Percentiles rank a stretch among this genome's conserved stretches.
Conservation (phyloP, 2,113 vertebrate species). For the Otocyon megalotis region DNA sequence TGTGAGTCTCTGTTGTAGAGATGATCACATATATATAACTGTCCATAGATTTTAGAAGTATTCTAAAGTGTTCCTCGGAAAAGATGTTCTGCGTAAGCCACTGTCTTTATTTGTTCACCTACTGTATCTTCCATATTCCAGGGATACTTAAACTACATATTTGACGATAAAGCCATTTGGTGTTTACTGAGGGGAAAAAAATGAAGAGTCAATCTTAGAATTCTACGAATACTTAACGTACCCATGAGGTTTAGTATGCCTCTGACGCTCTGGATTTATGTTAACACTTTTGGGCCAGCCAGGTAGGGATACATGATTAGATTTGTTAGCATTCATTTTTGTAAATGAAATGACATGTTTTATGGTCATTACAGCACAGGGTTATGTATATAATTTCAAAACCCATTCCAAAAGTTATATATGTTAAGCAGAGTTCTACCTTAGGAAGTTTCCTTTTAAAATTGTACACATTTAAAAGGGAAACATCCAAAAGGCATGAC, state of each 20-base stretch:
- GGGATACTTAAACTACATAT: neutral
- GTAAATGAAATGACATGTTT: neutral
- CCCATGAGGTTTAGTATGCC: neutral
- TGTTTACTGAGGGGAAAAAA: neutral
- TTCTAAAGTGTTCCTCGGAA: neutral
- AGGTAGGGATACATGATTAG: neutral
- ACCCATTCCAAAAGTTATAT: neutral
- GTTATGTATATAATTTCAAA: neutral
- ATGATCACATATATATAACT: neutral
- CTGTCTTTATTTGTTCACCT: neutral
- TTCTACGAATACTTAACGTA: neutral
- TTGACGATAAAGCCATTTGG: neutral
- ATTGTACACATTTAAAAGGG: neutral
- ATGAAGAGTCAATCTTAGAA: neutral
- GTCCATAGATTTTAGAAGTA: neutral
- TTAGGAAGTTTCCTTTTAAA: constrained; percentile 46
- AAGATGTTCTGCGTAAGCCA: neutral
- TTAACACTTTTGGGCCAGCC: neutral
- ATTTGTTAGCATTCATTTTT: neutral
- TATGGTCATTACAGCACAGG: neutral
- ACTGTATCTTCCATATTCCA: neutral
- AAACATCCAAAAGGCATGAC: neutral
- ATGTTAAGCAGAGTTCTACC: neutral
- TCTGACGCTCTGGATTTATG: neutral
- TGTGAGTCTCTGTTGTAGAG: neutral